Conservation (phyloP, 2,113 vertebrate species). For the Macroglossus sobrinus region DNA sequence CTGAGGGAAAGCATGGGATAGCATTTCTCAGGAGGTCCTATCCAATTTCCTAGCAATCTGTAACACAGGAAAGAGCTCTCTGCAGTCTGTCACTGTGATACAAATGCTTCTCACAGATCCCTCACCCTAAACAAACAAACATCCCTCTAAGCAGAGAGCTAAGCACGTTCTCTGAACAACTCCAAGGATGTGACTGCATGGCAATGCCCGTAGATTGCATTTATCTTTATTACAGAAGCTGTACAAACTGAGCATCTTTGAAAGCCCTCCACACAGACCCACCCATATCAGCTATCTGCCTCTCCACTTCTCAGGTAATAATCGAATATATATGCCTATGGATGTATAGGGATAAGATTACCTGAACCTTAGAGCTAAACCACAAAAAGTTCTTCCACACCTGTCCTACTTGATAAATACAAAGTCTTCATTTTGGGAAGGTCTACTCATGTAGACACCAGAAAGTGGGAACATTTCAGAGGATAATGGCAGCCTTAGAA, state of each 20-base stretch:
- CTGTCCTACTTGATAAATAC: neutral
- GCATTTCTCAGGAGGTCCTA: conserved; percentile 19
- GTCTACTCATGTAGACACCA: neutral
- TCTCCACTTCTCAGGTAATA: neutral
- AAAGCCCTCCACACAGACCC: no score
- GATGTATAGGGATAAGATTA: accelerated
- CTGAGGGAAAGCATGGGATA: neutral
- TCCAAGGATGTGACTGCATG: neutral
- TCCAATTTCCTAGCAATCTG: conserved; percentile 51
- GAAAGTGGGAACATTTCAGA: neutral
- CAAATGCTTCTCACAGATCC: neutral
- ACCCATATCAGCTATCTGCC: neutral
- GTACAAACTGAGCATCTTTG: accelerated
- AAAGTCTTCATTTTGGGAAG: neutral
- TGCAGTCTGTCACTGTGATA: conserved; percentile 24
- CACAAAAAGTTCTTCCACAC: neutral
- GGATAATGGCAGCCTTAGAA: neutral
- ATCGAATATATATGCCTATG: no score
- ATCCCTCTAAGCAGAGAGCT: neutral
- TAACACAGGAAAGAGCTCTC: conserved; percentile 14
- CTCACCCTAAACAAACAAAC: conserved; percentile 17
- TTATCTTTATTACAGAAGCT: neutral
- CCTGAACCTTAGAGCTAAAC: neutral
- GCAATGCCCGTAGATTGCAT: neutral
- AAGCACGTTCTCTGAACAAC: neutral